A percentile compares a stretch with the other conserved stretches of the same genome.
Evolutionary conservation across 2,113 vertebrate genomes (phyloP).

Genomic region (Platysternon megacephalum): DNA sequence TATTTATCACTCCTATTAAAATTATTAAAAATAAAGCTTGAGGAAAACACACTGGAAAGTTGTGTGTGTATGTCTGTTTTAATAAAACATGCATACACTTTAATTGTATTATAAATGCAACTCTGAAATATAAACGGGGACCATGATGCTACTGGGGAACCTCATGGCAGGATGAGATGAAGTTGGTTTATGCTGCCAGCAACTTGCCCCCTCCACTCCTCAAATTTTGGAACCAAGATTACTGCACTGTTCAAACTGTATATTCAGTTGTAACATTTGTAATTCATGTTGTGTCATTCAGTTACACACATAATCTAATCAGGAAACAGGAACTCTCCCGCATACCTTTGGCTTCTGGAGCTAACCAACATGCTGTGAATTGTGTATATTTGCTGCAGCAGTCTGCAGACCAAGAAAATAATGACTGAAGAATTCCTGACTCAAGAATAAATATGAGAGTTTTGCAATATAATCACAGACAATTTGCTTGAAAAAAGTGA

Average conservation of each 20-base stretch:
- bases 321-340: constrained; percentile 61
- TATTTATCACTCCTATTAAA: background rate
- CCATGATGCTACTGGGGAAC: background rate
- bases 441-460: constrained; percentile 45
- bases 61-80: rapidly evolving
- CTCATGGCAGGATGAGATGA: background rate
- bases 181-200: background rate
- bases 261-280: background rate
- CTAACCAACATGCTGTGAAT: constrained; percentile 62
- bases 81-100: background rate
- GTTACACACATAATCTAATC: constrained; percentile 30
- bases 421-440: constrained; percentile 39
- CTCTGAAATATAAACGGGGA: background rate
- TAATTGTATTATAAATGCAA: background rate
- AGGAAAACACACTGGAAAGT: rapidly evolving
- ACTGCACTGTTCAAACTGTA: background rate
- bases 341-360: constrained; percentile 63
- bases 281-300: constrained; percentile 21
- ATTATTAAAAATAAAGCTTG: background rate
- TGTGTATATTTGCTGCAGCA: constrained; percentile 51
- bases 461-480: constrained; percentile 57
- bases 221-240: background rate
- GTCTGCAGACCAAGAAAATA: constrained; percentile 7
- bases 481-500: constrained; percentile 28
- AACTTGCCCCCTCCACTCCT: background rate